Conservation (phyloP, 2,888 invertebrate genomes). For the Conistra vaccinii region DNA sequence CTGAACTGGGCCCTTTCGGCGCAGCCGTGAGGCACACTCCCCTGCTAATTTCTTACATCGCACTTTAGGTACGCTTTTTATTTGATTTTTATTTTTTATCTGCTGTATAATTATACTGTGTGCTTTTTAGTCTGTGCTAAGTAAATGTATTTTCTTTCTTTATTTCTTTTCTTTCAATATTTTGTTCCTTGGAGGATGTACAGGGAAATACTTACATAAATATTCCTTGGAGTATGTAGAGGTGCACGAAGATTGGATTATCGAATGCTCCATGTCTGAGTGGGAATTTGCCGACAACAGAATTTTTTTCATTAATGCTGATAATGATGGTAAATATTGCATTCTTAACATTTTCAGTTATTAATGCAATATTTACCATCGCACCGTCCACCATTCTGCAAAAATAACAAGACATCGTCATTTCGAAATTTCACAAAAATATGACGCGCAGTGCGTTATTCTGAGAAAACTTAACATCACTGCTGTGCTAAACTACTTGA, state of each 20-base stretch:
- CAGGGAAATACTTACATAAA: background rate
- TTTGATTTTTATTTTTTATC: too few relatives aligned
- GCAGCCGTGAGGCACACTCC: too few relatives aligned
- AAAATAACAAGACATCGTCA: constrained; percentile 7
- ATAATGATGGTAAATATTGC: background rate
- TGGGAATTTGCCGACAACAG: background rate
- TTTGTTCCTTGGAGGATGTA: background rate
- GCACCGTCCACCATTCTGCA: background rate
- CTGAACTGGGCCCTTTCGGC: too few relatives aligned
- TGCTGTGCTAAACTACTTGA: constrained; percentile 35
- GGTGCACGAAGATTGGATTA: background rate
- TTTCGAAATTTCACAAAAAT: background rate
- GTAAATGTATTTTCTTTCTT: too few relatives aligned
- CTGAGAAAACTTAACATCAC: constrained; percentile 19
- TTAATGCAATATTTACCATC: background rate
- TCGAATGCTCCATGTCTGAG: background rate
- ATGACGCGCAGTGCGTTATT: background rate
- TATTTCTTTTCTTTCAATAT: too few relatives aligned
- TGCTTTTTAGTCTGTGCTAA: too few relatives aligned
- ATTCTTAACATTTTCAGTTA: background rate
- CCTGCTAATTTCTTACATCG: too few relatives aligned
- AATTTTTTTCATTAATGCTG: background rate
- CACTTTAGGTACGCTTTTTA: too few relatives aligned
- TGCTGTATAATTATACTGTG: too few relatives aligned
- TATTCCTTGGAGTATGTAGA: background rate